Percentiles rank a stretch among this genome's conserved stretches.
phyloP scores from a whole-genome alignment of 1,140 invertebrate genomes.

The Eueides isabella region DNA sequence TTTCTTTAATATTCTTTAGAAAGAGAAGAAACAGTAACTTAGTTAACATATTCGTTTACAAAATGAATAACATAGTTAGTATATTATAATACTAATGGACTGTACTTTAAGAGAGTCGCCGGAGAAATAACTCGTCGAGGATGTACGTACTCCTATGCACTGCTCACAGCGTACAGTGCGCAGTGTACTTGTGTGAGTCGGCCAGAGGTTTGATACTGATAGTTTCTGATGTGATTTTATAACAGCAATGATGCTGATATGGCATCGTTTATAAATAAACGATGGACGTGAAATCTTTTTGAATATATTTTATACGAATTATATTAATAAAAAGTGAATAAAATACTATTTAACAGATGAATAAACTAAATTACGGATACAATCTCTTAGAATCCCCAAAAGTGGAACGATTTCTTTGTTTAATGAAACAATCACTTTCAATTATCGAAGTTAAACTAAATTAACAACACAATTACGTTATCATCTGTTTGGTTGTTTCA shows the following conservation, averaged over 20 bases:
- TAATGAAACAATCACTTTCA: not conserved
- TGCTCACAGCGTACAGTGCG: too few species aligned
- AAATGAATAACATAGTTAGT: not conserved
- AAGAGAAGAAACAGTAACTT: not conserved
- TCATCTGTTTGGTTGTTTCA: not conserved
- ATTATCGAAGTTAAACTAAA: not conserved
- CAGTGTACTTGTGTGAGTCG: too few species aligned
- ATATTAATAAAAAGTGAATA: too few species aligned
- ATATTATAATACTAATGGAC: not conserved
- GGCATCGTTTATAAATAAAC: too few species aligned
- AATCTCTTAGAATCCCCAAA: not conserved
- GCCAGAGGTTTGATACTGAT: too few species aligned
- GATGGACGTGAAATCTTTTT: too few species aligned
- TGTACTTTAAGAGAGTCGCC: not conserved
- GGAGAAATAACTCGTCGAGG: constrained; percentile 20
- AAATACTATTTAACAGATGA: too few species aligned
- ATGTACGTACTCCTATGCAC: not conserved
- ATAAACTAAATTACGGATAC: too few species aligned
- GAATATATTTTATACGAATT: too few species aligned
- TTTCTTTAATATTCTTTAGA: too few species aligned
- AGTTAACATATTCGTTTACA: not conserved
- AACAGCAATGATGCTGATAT: too few species aligned
- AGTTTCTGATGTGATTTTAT: too few species aligned
- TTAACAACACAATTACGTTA: not conserved
- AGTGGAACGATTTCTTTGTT: not conserved